These are phyloP conservation scores for Calameuta idolon DNA, from an alignment of 2,888 invertebrate genomes.

Conservation along the genomic window DNA sequence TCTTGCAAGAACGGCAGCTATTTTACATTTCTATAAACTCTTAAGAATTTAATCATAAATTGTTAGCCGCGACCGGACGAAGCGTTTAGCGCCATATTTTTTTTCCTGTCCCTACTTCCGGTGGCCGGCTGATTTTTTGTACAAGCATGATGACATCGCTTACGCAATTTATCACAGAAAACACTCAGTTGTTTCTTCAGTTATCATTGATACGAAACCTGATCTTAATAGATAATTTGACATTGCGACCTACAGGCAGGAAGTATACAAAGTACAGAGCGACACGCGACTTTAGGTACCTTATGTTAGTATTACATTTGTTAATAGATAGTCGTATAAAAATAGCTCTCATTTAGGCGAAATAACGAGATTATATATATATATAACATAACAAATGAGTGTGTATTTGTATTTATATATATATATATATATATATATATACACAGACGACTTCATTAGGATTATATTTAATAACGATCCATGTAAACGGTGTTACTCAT, in stretches of 20 bases:
- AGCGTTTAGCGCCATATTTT: slow-evolving; percentile 29
- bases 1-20: slow-evolving; percentile 50
- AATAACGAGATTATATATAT: slow-evolving; percentile 35
- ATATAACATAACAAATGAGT: slow-evolving; percentile 29
- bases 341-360: slow-evolving; percentile 56
- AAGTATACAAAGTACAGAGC: too few species aligned
- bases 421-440: slow-evolving; percentile 12
- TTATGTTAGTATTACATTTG: slow-evolving; percentile 48
- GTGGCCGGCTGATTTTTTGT: too few species aligned
- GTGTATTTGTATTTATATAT: slow-evolving; percentile 33
- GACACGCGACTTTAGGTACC: slow-evolving; percentile 49
- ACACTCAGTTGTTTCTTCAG: too few species aligned
- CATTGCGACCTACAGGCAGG: too few species aligned
- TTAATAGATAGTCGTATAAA: slow-evolving; percentile 50
- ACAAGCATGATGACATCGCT: too few species aligned
- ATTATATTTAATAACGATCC: too few species aligned
- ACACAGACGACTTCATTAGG: slow-evolving; percentile 7
- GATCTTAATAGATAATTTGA: too few species aligned
- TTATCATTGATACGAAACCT: too few species aligned
- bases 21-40: slow-evolving; percentile 52
- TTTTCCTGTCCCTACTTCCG: slow-evolving; percentile 17
- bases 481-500: too few species aligned
- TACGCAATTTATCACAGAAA: too few species aligned
- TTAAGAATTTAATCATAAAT: slow-evolving; percentile 27
- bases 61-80: neutral